A percentile compares a stretch with the other conserved stretches of the same genome.
Evolutionary conservation across 2,797 vertebrate species (phyloP).

Genomic region (Pangasius djambal): DNA sequence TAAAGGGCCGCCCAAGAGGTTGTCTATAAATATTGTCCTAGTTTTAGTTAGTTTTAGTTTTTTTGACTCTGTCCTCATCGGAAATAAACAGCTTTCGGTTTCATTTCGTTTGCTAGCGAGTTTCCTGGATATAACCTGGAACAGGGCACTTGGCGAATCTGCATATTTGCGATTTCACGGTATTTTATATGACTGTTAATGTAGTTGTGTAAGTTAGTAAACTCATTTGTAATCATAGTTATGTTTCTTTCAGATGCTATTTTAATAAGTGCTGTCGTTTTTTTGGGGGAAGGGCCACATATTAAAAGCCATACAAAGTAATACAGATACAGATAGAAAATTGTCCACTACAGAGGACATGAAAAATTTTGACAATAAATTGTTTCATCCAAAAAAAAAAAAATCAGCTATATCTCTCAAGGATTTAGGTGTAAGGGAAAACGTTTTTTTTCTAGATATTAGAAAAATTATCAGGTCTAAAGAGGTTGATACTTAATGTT

Average conservation of each 20-base stretch:
- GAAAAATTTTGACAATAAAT: neutral
- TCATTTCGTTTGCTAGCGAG: neutral
- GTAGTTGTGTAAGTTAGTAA: neutral
- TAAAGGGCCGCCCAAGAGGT: too few relatives aligned
- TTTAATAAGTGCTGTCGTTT: neutral
- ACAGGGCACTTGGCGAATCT: too few relatives aligned
- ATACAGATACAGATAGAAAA: neutral
- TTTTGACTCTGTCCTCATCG: too few relatives aligned
- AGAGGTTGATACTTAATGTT: neutral
- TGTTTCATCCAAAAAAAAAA: neutral
- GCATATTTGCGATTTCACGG: neutral
- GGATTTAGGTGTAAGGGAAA: neutral
- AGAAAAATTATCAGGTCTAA: neutral
- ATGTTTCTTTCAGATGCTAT: neutral
- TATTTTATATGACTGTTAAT: neutral
- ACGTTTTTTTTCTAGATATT: too few relatives aligned
- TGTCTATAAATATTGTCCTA: neutral
- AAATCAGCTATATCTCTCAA: neutral
- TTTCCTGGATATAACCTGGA: too few relatives aligned
- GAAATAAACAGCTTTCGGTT: conserved; percentile 7
- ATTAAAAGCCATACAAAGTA: neutral
- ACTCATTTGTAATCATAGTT: neutral
- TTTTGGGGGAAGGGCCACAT: neutral
- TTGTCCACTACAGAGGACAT: neutral
- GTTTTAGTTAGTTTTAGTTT: neutral